Evolutionary conservation across 2,113 vertebrate species (phyloP).

Genomic region (Panthera leo): DNA sequence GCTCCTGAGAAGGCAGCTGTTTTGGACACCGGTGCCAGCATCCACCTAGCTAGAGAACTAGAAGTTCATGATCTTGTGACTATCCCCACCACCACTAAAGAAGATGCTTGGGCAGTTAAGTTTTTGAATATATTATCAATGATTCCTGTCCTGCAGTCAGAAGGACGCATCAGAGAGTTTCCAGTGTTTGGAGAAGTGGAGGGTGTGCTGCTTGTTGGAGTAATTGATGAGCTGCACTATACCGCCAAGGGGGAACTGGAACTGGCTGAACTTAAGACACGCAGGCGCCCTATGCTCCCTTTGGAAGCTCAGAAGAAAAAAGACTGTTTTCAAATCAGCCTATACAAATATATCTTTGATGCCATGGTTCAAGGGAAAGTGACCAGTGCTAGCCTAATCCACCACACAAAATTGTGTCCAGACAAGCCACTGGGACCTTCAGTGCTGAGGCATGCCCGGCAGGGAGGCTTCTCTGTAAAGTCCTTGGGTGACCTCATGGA

Average conservation of each 20-base stretch:
- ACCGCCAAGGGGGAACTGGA: constrained; percentile 83
- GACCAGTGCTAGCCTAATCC: constrained; percentile 73
- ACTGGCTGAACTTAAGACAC: constrained; percentile 81
- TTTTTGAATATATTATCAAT: constrained; percentile 83
- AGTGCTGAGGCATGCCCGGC: constrained; percentile 76
- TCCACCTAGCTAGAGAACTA: constrained; percentile 86
- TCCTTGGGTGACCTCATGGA: constrained; percentile 84
- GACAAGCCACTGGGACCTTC: constrained; percentile 76
- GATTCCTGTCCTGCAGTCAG: constrained; percentile 82
- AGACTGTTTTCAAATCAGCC: constrained; percentile 83
- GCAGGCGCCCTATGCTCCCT: constrained; percentile 62
- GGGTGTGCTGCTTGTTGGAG: constrained; percentile 82
- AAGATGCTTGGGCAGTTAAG: constrained; percentile 84
- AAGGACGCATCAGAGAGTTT: constrained; percentile 83
- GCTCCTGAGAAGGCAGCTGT: constrained; percentile 69
- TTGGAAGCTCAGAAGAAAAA: constrained; percentile 76
- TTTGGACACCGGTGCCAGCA: constrained; percentile 79
- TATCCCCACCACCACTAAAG: constrained; percentile 69
- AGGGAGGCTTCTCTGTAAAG: constrained; percentile 74
- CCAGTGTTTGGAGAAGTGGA: constrained; percentile 87
- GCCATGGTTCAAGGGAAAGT: constrained; percentile 84
- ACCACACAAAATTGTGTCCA: constrained; percentile 77
- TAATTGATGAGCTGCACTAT: constrained; percentile 85
- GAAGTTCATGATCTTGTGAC: constrained; percentile 84
- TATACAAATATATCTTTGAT: constrained; percentile 88